phyloP scores from a whole-genome alignment of 2,888 invertebrate genomes.

The Lissocephala sabroskyi region DNA sequence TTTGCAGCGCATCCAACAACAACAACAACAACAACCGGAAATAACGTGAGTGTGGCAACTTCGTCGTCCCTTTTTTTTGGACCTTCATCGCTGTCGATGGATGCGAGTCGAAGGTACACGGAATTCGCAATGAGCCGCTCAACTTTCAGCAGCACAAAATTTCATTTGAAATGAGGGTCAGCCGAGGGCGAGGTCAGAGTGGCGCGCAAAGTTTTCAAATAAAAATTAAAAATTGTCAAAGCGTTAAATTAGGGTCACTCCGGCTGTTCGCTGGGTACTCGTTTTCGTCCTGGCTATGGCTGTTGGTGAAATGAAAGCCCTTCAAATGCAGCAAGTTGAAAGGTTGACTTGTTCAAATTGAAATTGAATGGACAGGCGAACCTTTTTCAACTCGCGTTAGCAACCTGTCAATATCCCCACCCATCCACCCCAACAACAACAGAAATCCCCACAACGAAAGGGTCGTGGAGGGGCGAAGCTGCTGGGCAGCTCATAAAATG shows the following conservation, averaged over 20 bases:
- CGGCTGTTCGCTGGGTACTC: too few species aligned
- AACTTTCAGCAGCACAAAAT: constrained; percentile 11
- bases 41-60: constrained; percentile 2
- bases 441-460: too few species aligned
- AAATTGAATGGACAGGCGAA: constrained; percentile 37
- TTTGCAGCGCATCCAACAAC: constrained; percentile 13
- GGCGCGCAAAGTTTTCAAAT: constrained; percentile 51
- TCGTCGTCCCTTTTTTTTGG: constrained; percentile 1
- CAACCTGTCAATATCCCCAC: too few species aligned
- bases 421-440: too few species aligned
- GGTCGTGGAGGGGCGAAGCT: too few species aligned
- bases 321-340: too few species aligned
- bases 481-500: neutral
- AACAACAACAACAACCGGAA: constrained; percentile 12
- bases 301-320: too few species aligned
- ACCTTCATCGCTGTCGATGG: neutral
- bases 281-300: too few species aligned
- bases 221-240: constrained; percentile 64
- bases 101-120: neutral
- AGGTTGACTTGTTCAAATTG: too few species aligned
- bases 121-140: constrained; percentile 54
- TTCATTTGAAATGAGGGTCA: constrained; percentile 41
- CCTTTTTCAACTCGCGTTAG: too few species aligned
- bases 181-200: constrained; percentile 20
- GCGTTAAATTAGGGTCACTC: constrained; percentile 66